Evolutionary conservation across 2,888 invertebrate species (phyloP), one percentile per base, ranked within the genome.

Genomic region (Eupithecia dodoneata): DNA sequence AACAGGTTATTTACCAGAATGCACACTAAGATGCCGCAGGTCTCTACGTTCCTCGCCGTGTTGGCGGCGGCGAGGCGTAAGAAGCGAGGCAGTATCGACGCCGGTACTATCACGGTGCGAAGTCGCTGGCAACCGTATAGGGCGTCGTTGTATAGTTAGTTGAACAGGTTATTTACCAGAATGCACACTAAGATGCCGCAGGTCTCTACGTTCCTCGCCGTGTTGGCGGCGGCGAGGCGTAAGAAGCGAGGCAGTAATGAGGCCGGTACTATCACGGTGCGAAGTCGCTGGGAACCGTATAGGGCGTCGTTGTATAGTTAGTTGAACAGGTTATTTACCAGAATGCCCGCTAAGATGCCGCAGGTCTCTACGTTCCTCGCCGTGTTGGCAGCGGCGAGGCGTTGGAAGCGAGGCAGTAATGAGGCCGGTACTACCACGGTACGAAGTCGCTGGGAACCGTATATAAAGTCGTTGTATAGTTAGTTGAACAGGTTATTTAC

Each of bases 21-120:
- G 42, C 99, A 99, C 75, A 98, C 98, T 47, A 99, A 94, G 80
- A 99, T 97, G 44, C 99, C 99, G 92, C 99, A 99, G 0, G 99
- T 99, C 95, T 99, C 99, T 18, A 98, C 94, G 91, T 98, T 98
- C 76, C 95, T 96, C 63, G 95, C 93, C 0, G 99, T 99, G 91
- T 99, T 99, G 76, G 93, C 91, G 52, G 96, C 96, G 0, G 99
- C 98, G 52, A 98, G 93, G 73, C 95, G 94, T 74, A 99, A 95
- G 93, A 99, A 10, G 10, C 47, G 47, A 47, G 47, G 47, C 10
- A 47, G 47, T 10, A 10, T 3, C 2, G 47, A 47, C 2, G 9
- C 2, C 5, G 10, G 47, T 10, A 10, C 47, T 49, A 49, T 49
- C 49, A 49, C 49, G 0, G 49, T 49, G 47, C 49, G 4, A 49